Evolutionary conservation across 1,140 invertebrate genomes (phyloP).

Genomic region (Choristoneura fumiferana): DNA sequence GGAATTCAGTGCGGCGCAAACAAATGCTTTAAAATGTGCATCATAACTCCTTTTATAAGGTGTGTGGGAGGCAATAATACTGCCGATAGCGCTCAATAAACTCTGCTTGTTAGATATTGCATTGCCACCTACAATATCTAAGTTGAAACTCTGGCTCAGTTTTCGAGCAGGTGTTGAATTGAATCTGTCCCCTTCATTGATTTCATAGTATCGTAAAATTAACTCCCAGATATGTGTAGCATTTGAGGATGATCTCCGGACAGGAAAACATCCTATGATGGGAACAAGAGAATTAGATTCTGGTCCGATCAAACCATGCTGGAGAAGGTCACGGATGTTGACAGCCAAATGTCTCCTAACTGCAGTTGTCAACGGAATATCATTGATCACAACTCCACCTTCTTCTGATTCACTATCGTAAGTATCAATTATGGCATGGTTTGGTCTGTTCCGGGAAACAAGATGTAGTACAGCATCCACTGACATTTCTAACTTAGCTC

Average conservation of each 20-base stretch:
- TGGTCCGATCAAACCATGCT: slow-evolving; percentile 92
- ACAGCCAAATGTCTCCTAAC: slow-evolving; percentile 95
- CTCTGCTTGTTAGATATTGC: slow-evolving; percentile 94
- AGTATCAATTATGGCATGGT: slow-evolving; percentile 65
- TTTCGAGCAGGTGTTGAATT: slow-evolving; percentile 97
- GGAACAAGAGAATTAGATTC: slow-evolving; percentile 90
- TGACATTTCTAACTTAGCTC: slow-evolving; percentile 95
- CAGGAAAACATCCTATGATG: slow-evolving; percentile 93
- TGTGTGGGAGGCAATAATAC: slow-evolving; percentile 93
- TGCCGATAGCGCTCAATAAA: slow-evolving; percentile 94
- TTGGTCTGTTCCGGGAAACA: slow-evolving; percentile 76
- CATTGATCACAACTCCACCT: slow-evolving; percentile 68
- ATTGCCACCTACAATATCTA: slow-evolving; percentile 94
- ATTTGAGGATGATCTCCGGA: slow-evolving; percentile 79
- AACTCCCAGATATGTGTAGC: slow-evolving; percentile 74
- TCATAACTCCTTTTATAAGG: slow-evolving; percentile 96
- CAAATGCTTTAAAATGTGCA: slow-evolving; percentile 98
- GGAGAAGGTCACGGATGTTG: slow-evolving; percentile 93
- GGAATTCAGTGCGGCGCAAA: slow-evolving; percentile 96
- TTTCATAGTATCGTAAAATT: slow-evolving; percentile 66
- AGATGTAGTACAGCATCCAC: slow-evolving; percentile 88
- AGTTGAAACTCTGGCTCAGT: slow-evolving; percentile 98
- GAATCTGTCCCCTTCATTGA: slow-evolving; percentile 82
- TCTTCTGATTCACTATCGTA: slow-evolving; percentile 80
- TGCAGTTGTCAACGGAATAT: slow-evolving; percentile 85